Evolutionary conservation across 2,888 invertebrate genomes (phyloP), one percentile per base, ranked within the genome.

Genomic region (Epirrhoe tristata): DNA sequence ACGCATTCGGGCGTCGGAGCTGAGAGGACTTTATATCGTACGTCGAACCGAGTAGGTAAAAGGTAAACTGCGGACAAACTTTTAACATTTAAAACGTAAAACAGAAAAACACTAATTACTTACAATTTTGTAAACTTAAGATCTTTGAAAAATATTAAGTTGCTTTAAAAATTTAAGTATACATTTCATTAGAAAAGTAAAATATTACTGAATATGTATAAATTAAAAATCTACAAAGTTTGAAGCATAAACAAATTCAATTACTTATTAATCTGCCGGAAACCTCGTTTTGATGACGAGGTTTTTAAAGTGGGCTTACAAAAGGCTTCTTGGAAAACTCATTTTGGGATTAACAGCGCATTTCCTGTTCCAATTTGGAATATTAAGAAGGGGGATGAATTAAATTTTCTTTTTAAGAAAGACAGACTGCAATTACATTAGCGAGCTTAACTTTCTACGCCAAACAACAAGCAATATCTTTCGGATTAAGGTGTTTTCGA

Each of bases 261-360:
- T 54, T 54, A n/a, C n/a, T n/a, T n/a, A 62, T 62, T 43, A 57
- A 54, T 54, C 43, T 24, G 17, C 31, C 32, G 34, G 52, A 34
- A 58, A 57, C 17, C 12, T 34, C 54, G 58, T 54, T 58, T 54
- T 62, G 53, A 62, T 58, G 24, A 51, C 54, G 7, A 54, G 32
- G 36, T 53, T 24, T 61, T 57, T 48, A 48, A 58, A 54, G 60
- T 58, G 55, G 10, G 46, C 31, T 43, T 46, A 63, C 52, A 52
- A 57, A 67, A 63, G 16, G 56, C 50, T 53, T 48, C 53, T 54
- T 54, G 10, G 34, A 17, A 67, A 57, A 57, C 39, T 67, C 48
- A 57, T 60, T 67, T 60, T 60, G 54, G 50, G 56, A 67, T 67
- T 67, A 67, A 57, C 56, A 63, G 50, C 48, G 56, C 53, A 53